Conservation (phyloP, 2,888 invertebrate genomes). For the Acanthosepion lycidas region DNA sequence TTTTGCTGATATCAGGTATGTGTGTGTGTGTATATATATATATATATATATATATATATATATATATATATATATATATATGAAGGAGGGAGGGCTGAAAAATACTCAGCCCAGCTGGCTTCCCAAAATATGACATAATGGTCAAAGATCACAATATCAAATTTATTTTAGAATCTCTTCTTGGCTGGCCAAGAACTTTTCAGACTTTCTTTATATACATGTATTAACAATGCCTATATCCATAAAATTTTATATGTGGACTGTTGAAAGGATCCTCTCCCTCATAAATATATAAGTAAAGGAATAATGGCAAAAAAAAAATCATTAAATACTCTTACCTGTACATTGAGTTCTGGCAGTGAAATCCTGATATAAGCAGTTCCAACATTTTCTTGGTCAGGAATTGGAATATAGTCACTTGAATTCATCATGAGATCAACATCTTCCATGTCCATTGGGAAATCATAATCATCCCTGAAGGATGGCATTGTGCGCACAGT, state of each 20-base stretch:
- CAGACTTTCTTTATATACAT: not conserved
- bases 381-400: constrained; percentile 52
- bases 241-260: not conserved
- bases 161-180: too few species aligned
- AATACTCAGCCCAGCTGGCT: too few species aligned
- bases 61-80: too few species aligned
- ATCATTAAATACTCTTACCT: constrained; percentile 60
- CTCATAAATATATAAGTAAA: not conserved
- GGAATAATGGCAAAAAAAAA: not conserved
- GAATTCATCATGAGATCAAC: constrained; percentile 42
- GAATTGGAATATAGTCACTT: constrained; percentile 8
- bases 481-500: not conserved
- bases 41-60: too few species aligned
- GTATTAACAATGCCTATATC: not conserved
- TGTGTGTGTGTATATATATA: too few species aligned
- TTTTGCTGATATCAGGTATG: too few species aligned
- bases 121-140: too few species aligned
- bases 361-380: constrained; percentile 72
- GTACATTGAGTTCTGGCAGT: constrained; percentile 72
- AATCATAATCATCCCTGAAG: constrained; percentile 8
- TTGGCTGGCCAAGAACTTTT: too few species aligned
- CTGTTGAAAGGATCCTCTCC: too few species aligned
- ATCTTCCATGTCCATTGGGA: not conserved
- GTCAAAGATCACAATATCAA: too few species aligned
- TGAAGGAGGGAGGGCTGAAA: too few species aligned